Evolutionary conservation across 2,113 vertebrate genomes (phyloP).

Genomic region (Rhynchomys soricoides): DNA sequence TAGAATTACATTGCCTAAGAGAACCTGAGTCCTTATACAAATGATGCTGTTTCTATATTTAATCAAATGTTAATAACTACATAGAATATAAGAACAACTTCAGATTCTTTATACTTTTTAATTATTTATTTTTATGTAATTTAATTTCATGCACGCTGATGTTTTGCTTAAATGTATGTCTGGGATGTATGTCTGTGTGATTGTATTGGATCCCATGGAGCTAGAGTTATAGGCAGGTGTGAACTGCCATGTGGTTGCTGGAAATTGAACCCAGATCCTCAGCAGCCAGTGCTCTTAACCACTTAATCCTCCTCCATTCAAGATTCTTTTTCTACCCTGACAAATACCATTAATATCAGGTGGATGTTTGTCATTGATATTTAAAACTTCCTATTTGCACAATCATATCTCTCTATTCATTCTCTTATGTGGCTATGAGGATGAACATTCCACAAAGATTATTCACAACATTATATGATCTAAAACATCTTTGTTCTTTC

Average conservation of each 20-base stretch:
- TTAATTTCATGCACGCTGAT: background rate
- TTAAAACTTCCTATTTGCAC: background rate
- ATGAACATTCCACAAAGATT: background rate
- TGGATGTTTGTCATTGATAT: background rate
- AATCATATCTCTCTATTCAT: background rate
- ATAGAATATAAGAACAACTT: background rate
- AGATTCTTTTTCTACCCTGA: background rate
- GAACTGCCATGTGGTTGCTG: background rate
- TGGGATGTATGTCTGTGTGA: background rate
- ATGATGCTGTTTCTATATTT: background rate
- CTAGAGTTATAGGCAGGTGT: background rate
- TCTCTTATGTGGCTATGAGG: background rate
- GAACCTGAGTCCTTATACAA: background rate
- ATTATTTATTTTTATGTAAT: background rate
- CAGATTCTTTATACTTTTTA: background rate
- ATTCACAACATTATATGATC: background rate
- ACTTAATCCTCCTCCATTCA: background rate
- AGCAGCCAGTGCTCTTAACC: background rate
- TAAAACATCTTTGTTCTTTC: constrained; percentile 25
- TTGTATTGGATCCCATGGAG: background rate
- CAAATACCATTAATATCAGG: background rate
- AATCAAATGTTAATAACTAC: background rate
- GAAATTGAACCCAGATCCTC: background rate
- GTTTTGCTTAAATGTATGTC: background rate
- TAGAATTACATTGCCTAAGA: background rate